These are phyloP conservation scores for Hirtodrosophila duncani DNA, from an alignment of 2,888 invertebrate genomes.

Conservation along the genomic window DNA sequence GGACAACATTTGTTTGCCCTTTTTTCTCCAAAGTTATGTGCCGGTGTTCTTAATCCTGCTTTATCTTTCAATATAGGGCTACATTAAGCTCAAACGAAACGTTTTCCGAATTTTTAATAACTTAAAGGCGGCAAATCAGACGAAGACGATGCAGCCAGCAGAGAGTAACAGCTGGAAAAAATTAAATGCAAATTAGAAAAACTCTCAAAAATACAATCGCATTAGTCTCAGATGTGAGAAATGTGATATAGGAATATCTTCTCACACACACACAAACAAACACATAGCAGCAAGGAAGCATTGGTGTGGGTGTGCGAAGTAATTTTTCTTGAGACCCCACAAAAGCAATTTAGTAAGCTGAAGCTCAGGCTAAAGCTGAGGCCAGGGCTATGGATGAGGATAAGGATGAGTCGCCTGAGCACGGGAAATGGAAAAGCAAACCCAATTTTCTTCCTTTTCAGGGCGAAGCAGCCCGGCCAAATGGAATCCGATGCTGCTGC, in stretches of 20 bases:
- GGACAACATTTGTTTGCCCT: too few species aligned
- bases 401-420: conserved; percentile 43
- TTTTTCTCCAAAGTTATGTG: conserved; percentile 41
- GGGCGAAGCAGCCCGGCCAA: conserved; percentile 46
- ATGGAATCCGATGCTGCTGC: conserved; percentile 63
- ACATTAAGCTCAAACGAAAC: conserved; percentile 62
- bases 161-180: conserved; percentile 70
- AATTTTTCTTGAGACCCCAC: conserved; percentile 62
- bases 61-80: conserved; percentile 61
- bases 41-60: conserved; percentile 31
- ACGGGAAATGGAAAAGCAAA: conserved; percentile 63
- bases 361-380: conserved; percentile 47
- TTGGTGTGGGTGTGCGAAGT: conserved; percentile 44
- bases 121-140: conserved; percentile 54
- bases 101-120: conserved; percentile 62
- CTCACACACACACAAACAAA: conserved; percentile 14
- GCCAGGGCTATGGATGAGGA: conserved; percentile 55
- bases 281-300: conserved; percentile 27
- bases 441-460: conserved; percentile 68
- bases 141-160: conserved; percentile 16
- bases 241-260: conserved; percentile 62
- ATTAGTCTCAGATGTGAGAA: conserved; percentile 72
- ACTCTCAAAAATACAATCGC: conserved; percentile 63
- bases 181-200: conserved; percentile 74
- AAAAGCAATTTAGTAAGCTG: conserved; percentile 67